Base-by-base conservation (phyloP, 2,797 vertebrate species). In the Gymnoscopelus braueri region DNA sequence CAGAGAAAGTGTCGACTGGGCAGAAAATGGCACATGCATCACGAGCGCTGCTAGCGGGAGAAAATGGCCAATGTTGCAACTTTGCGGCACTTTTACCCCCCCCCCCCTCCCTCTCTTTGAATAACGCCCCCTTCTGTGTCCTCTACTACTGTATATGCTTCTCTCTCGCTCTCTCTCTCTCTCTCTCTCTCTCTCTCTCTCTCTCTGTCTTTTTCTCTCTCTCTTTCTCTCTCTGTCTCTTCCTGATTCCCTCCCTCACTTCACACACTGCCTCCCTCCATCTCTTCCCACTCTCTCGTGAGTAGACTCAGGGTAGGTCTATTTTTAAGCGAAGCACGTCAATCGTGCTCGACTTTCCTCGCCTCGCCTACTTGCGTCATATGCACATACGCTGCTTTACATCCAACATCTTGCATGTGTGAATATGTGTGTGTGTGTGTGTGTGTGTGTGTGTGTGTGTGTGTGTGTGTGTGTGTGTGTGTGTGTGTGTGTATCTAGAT, bases 301-400 rank as follows among this genome's bases (percentile, higher is more conserved):
- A 61, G 48, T 11, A 10, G 35, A 76, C 67, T 82, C 69, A 67
- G 19, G 32, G 62, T 49, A 53, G 61, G 62, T 71, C 80, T 91
- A 89, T 86, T 86, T 90, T 84, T 88, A 91, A 86, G 74, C 14
- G 3, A 52, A 52, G 68, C 72, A 77, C 71, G 53, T 87, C 82
- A 80, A 60, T 83, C 71, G 73, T 64, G 66, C 73, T 80, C 49
- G 24, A 84, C 77, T 81, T 81, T 86, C 75, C 65, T 74, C 80
- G 77, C 69, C 75, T 76, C 69, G 75, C 68, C 86, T 89, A 86
- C 86, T 83, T 81, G 52, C 51, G 35, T 83, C 82, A 76, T 52
- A 10, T 44, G 39, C 39, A 48, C 44, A 64, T 68, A 59, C 70
- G 29, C 63, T 65, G 82, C 78, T 78, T 19, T 48, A 61, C 39